These are phyloP conservation scores for Stenolophus ochropezus DNA, from an alignment of 2,888 invertebrate genomes.

Conservation along the genomic window DNA sequence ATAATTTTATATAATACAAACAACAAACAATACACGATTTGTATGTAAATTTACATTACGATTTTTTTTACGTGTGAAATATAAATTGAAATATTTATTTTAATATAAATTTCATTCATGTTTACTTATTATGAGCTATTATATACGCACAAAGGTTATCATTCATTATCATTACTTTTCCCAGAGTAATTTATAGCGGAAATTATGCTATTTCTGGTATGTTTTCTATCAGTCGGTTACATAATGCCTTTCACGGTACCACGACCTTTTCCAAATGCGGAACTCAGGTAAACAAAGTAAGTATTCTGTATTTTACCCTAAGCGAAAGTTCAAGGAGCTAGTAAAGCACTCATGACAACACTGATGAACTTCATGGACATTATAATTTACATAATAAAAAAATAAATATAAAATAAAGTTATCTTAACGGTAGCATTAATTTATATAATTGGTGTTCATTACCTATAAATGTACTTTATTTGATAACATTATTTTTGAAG, in stretches of 20 bases:
- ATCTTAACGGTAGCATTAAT: too few species aligned
- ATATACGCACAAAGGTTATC: neutral
- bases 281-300: neutral
- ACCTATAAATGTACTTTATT: too few species aligned
- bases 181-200: slow-evolving; percentile 9
- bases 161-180: slow-evolving; percentile 5
- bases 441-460: too few species aligned
- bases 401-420: too few species aligned
- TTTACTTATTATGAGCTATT: neutral
- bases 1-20: too few species aligned
- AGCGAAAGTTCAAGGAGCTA: slow-evolving; percentile 12
- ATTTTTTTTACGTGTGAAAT: too few species aligned
- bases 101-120: too few species aligned
- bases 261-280: slow-evolving; percentile 10
- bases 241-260: neutral
- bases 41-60: too few species aligned
- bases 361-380: neutral
- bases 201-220: slow-evolving; percentile 16
- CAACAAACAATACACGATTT: too few species aligned
- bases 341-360: neutral
- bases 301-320: slow-evolving; percentile 8
- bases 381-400: too few species aligned
- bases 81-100: too few species aligned
- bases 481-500: too few species aligned
- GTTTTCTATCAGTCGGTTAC: neutral